Base-by-base conservation (phyloP, 2,888 invertebrate genomes). In the Empis livida region DNA sequence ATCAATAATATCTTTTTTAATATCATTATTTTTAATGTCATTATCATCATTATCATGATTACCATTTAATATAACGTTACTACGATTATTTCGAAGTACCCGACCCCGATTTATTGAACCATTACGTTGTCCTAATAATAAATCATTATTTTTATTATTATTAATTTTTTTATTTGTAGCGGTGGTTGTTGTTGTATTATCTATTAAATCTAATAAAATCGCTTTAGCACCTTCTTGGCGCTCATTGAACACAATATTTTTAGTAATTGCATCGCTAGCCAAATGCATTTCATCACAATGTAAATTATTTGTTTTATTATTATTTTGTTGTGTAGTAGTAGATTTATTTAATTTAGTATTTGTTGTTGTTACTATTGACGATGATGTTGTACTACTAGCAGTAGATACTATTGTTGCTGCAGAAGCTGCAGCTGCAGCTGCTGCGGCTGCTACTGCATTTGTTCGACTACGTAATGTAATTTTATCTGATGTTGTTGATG, bases 201-300 rank as follows among this genome's bases (percentile, higher is more conserved):
- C 23, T 27, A 27, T 27, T 27, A 27, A 27, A 27, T 27, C 23
- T 27, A 27, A 27, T 27, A 27, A 27, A 27, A 17, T 44, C 31
- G 17, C 27, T 14, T 10, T 10, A 30, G 58, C 67, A 53, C 66
- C 65, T 53, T 71, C 71, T 44, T 68, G 68, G 42, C 61, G 63
- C 48, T 71, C 71, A 56, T 67, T 69, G 51, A 71, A 71, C 46
- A 65, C 61, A 55, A 64, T 63, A 52, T 62, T 63, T 49, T 65
- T 64, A 43, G 65, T 64, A n/a, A 64, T 61, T 14, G 66, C 70
- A 55, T 70, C 71, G 53, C 62, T 66, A 8, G 64, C 67, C 31
- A 56, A n/a, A 13, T 27, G 23, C 23, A 27, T 27, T 27, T 27
- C 23, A 27, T 27, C 23, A 27, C 23, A 27, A 27, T 27, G 23